phyloP scores from a whole-genome alignment of 2,113 vertebrate species.

The Saguinus imperator region DNA sequence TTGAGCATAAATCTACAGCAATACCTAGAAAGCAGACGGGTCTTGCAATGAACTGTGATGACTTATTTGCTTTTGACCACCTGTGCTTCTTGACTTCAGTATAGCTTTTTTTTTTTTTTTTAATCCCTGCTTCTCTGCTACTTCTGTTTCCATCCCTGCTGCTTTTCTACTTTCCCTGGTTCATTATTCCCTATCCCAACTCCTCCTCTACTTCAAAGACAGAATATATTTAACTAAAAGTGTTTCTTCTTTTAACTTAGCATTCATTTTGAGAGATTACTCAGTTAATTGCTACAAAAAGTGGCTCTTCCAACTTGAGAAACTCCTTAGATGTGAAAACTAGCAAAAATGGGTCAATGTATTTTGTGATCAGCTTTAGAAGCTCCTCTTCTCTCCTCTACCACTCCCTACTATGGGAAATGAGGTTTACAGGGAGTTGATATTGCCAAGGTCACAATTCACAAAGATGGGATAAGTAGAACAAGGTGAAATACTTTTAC shows the following conservation, averaged over 20 bases:
- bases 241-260: not conserved
- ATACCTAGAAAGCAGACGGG: not conserved
- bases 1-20: not conserved
- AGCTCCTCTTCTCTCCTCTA: not conserved
- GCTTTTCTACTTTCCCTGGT: not conserved
- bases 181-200: not conserved
- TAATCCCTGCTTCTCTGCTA: too few relatives aligned
- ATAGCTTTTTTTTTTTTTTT: not conserved
- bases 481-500: not conserved
- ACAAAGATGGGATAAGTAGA: not conserved
- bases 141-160: not conserved
- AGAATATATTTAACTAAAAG: conserved; percentile 2
- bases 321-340: not conserved
- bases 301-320: not conserved
- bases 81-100: not conserved
- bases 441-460: not conserved
- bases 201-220: not conserved
- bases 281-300: conserved; percentile 34
- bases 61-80: not conserved
- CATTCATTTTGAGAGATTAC: not conserved
- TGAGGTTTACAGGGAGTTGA: fast-evolving
- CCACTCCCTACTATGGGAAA: not conserved
- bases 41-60: not conserved
- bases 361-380: not conserved
- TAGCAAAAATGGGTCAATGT: not conserved